phyloP scores from a whole-genome alignment of 2,888 invertebrate species.

The Nesidiocoris tenuis region DNA sequence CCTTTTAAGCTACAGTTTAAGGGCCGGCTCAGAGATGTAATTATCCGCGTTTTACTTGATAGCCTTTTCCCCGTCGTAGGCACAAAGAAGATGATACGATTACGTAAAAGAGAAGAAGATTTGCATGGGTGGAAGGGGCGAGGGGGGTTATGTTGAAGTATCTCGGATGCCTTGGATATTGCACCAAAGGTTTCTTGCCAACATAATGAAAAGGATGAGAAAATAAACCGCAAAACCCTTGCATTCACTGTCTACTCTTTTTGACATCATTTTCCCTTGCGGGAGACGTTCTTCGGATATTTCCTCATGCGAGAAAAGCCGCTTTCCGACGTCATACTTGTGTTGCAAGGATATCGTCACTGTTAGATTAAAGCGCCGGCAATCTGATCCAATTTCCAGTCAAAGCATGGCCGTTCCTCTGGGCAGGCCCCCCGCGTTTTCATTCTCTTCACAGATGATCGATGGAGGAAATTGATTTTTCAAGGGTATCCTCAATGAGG shows the following conservation, averaged over 20 bases:
- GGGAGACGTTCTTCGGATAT: background rate
- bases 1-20: background rate
- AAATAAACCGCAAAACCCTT: background rate
- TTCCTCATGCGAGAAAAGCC: background rate
- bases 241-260: background rate
- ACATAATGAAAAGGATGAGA: background rate
- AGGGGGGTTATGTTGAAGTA: background rate
- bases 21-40: constrained; percentile 25
- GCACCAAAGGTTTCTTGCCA: background rate
- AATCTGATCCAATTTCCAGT: no score
- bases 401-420: no score
- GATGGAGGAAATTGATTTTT: no score
- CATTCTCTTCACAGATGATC: no score
- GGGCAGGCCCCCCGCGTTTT: no score
- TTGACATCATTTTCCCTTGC: background rate
- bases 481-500: no score
- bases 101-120: constrained; percentile 21
- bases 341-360: no score
- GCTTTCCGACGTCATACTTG: background rate
- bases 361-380: no score
- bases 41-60: constrained; percentile 43
- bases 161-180: background rate
- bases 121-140: background rate
- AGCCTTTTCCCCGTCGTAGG: constrained; percentile 27
- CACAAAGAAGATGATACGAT: constrained; percentile 42